A percentile compares a stretch with the other conserved stretches of the same genome.
phyloP scores from a whole-genome alignment of 2,113 vertebrate genomes.

The Hypocryptadius cinnamomeus region DNA sequence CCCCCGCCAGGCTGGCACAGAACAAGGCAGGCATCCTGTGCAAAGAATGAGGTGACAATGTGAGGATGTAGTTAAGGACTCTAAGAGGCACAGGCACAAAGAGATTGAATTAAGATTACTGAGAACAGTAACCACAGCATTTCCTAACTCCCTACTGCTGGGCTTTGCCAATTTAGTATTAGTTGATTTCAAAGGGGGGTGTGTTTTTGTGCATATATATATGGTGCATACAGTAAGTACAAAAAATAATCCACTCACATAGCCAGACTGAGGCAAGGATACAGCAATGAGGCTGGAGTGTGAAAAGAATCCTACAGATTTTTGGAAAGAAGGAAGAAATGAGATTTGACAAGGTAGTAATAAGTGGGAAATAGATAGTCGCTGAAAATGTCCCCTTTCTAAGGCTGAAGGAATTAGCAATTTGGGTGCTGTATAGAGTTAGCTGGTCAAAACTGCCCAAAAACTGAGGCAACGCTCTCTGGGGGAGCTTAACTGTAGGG shows the following conservation, averaged over 20 bases:
- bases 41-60: conserved; percentile 53
- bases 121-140: not conserved
- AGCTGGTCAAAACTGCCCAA: not conserved
- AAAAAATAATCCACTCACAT: not conserved
- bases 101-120: conserved; percentile 30
- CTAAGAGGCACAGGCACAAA: conserved; percentile 14
- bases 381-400: not conserved
- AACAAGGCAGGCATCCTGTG: conserved; percentile 51
- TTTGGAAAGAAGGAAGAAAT: not conserved
- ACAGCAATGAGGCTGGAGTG: not conserved
- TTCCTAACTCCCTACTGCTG: not conserved
- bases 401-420: not conserved
- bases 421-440: not conserved
- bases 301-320: not conserved
- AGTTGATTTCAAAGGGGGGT: not conserved
- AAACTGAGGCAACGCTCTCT: not conserved
- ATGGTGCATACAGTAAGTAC: not conserved
- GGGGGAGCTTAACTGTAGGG: not conserved
- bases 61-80: conserved; percentile 45
- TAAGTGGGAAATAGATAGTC: not conserved
- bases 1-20: conserved; percentile 30
- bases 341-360: not conserved
- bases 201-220: not conserved
- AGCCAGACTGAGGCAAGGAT: not conserved
- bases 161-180: not conserved